Evolutionary conservation across 2,113 vertebrate species (phyloP).

Genomic region (Melanotaenia duboulayi): DNA sequence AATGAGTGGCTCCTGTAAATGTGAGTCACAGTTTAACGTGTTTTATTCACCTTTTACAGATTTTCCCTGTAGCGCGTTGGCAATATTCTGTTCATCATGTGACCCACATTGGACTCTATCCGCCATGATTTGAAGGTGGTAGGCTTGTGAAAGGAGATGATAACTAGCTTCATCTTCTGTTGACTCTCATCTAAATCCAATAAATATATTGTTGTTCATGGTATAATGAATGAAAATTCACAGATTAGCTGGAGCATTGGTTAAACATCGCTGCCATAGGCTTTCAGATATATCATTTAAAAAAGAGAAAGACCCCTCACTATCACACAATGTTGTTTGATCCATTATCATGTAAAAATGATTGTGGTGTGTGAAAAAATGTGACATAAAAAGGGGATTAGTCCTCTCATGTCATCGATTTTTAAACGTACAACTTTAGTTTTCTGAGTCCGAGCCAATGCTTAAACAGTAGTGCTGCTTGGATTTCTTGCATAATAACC

Average conservation of each 20-base stretch:
- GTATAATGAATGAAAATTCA: too few relatives aligned
- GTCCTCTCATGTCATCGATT: background rate
- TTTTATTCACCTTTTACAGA: too few relatives aligned
- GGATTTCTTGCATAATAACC: slow-evolving; percentile 25
- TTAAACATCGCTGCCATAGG: slow-evolving; percentile 16
- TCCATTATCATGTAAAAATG: background rate
- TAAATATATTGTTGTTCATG: too few relatives aligned
- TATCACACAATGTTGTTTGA: background rate
- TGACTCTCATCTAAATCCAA: too few relatives aligned
- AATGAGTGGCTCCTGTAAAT: too few relatives aligned
- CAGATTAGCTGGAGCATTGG: background rate
- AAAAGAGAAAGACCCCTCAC: background rate
- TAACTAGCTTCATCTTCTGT: too few relatives aligned
- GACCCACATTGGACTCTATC: too few relatives aligned
- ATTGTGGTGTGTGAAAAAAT: background rate
- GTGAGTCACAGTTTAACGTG: too few relatives aligned
- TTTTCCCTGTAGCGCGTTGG: too few relatives aligned
- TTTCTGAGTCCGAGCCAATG: slow-evolving; percentile 6
- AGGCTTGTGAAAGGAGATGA: too few relatives aligned
- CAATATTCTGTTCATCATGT: too few relatives aligned
- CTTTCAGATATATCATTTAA: slow-evolving; percentile 10
- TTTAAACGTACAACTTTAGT: background rate
- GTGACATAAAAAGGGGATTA: background rate
- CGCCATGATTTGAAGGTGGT: too few relatives aligned
- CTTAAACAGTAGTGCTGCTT: slow-evolving; percentile 10